phyloP scores from a whole-genome alignment of 2,888 invertebrate genomes.

The Cinara cedri region DNA sequence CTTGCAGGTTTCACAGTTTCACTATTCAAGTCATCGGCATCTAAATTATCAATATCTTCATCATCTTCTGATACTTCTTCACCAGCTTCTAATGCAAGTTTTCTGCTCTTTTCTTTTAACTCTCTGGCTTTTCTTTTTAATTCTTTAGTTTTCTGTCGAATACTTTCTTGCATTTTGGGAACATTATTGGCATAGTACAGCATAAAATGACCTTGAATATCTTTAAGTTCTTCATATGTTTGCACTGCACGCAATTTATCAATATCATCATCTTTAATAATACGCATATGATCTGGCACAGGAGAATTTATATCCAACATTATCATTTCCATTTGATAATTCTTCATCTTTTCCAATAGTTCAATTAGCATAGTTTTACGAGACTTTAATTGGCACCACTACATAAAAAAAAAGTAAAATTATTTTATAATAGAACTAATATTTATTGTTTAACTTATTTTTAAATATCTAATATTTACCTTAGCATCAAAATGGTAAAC shows the following conservation, averaged over 20 bases:
- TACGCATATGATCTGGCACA: slow-evolving; percentile 79
- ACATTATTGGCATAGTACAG: slow-evolving; percentile 88
- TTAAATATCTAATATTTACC: slow-evolving; percentile 64
- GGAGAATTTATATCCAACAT: slow-evolving; percentile 82
- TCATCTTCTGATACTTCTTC: slow-evolving; percentile 60
- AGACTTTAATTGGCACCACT: slow-evolving; percentile 87
- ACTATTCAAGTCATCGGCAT: slow-evolving; percentile 67
- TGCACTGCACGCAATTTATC: slow-evolving; percentile 74
- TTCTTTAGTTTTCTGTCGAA: slow-evolving; percentile 72
- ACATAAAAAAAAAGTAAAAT: slow-evolving; percentile 57
- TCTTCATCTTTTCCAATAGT: slow-evolving; percentile 89
- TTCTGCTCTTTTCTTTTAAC: slow-evolving; percentile 64
- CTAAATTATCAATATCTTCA: slow-evolving; percentile 70
- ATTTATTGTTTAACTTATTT: not conserved
- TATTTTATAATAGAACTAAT: not conserved
- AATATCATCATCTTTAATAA: slow-evolving; percentile 85
- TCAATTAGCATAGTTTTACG: slow-evolving; percentile 82
- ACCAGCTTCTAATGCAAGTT: slow-evolving; percentile 61
- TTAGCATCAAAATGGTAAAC: slow-evolving; percentile 95
- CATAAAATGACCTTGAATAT: slow-evolving; percentile 91
- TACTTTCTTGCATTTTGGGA: slow-evolving; percentile 73
- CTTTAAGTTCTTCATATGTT: slow-evolving; percentile 88
- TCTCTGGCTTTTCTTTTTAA: slow-evolving; percentile 62
- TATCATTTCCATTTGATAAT: slow-evolving; percentile 82
- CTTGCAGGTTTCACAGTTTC: slow-evolving; percentile 81